These are phyloP conservation scores for Cynoglossus semilaevis DNA, from an alignment of 2,113 vertebrate genomes.

Conservation along the genomic window DNA sequence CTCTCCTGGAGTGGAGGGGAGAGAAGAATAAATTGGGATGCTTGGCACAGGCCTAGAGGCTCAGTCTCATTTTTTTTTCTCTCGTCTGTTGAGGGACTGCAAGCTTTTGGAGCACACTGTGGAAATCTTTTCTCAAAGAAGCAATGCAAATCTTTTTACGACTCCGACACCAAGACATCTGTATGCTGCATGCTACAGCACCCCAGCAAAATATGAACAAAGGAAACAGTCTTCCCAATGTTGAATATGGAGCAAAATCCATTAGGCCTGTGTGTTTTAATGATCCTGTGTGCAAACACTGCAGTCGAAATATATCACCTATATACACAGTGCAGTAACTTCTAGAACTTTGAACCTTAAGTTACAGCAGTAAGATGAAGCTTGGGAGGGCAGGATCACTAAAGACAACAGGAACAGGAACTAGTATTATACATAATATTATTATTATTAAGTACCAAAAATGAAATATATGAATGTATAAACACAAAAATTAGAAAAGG, in stretches of 20 bases:
- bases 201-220: conserved; percentile 38
- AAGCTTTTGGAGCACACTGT: conserved; percentile 37
- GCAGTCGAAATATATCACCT: too few relatives aligned
- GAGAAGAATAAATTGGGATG: conserved; percentile 61
- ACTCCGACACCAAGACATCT: conserved; percentile 26
- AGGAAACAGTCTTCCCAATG: conserved; percentile 16
- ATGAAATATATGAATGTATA: too few relatives aligned
- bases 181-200: conserved; percentile 23
- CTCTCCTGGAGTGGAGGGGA: conserved; percentile 38
- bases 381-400: too few relatives aligned
- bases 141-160: conserved; percentile 36
- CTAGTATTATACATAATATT: too few relatives aligned
- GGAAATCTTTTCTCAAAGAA: conserved; percentile 44
- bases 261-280: background rate
- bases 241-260: conserved; percentile 37
- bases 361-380: too few relatives aligned
- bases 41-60: conserved; percentile 57
- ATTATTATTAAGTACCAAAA: too few relatives aligned
- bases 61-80: conserved; percentile 57
- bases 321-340: too few relatives aligned
- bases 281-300: background rate
- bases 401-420: too few relatives aligned
- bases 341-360: too few relatives aligned
- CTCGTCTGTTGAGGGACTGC: conserved; percentile 50
- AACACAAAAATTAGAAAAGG: too few relatives aligned